Evolutionary conservation across 1,140 invertebrate genomes (phyloP).

Genomic region (Zelostemma sp.): DNA sequence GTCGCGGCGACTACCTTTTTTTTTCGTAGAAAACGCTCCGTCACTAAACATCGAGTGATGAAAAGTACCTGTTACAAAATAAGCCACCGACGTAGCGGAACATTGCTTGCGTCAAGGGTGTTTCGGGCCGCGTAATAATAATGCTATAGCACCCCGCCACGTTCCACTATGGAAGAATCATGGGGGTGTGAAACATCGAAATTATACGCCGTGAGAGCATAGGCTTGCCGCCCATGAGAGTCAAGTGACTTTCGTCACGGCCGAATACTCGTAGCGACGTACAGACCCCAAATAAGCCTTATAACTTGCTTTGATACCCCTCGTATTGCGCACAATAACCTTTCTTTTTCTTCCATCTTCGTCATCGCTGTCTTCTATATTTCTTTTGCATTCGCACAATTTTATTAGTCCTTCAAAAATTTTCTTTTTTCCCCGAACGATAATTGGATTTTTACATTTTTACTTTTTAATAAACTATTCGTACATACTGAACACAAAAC

Average conservation of each 20-base stretch:
- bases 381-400: neutral
- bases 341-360: conserved; percentile 4
- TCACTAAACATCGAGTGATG: conserved; percentile 17
- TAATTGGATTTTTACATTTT: no score
- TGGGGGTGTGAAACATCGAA: conserved; percentile 44
- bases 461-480: no score
- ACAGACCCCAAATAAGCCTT: conserved; percentile 47
- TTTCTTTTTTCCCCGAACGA: no score
- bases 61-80: conserved; percentile 36
- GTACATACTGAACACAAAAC: no score
- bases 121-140: conserved; percentile 28
- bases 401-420: no score
- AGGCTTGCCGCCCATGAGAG: conserved; percentile 41
- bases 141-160: conserved; percentile 14
- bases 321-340: conserved; percentile 12
- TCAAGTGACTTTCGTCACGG: conserved; percentile 55
- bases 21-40: conserved; percentile 21
- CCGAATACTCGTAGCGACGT: conserved; percentile 39
- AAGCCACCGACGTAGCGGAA: conserved; percentile 27
- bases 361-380: neutral
- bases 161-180: conserved; percentile 31
- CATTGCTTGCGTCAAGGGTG: conserved; percentile 23
- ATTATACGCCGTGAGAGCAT: conserved; percentile 39
- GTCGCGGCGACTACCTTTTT: conserved; percentile 11
- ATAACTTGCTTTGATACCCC: conserved; percentile 53